Percentiles rank a stretch among this genome's conserved stretches.
These are phyloP conservation scores for Eueremaeus valkanovi DNA, from an alignment of 2,888 invertebrate species.

Conservation along the genomic window DNA sequence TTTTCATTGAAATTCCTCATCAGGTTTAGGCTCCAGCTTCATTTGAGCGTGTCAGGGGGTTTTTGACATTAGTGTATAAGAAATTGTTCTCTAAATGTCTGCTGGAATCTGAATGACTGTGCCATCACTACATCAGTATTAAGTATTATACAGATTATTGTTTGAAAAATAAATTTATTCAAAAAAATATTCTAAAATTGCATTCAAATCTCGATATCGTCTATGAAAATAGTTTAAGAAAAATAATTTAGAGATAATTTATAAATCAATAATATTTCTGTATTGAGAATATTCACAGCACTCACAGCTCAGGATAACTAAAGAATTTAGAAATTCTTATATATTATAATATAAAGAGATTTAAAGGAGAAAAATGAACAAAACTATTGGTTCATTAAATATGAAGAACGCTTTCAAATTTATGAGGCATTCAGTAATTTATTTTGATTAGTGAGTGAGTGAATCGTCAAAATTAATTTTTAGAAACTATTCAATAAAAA, in stretches of 20 bases:
- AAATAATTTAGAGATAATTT: neutral
- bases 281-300: neutral
- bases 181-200: too few relatives aligned
- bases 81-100: too few relatives aligned
- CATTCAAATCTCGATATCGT: too few relatives aligned
- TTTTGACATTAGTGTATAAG: too few relatives aligned
- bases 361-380: neutral
- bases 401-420: neutral
- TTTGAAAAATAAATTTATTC: too few relatives aligned
- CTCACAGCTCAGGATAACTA: neutral
- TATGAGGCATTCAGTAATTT: conserved; percentile 1
- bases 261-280: neutral
- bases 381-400: neutral
- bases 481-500: neutral
- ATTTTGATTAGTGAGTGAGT: neutral
- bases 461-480: neutral
- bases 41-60: too few relatives aligned
- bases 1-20: neutral
- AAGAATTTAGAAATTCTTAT: neutral
- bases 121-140: too few relatives aligned
- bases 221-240: neutral
- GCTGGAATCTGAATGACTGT: too few relatives aligned
- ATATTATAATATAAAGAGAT: too few relatives aligned
- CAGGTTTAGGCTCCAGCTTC: too few relatives aligned
- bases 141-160: too few relatives aligned